These are phyloP conservation scores for Sturnus vulgaris DNA, from an alignment of 2,113 vertebrate species.

Conservation along the genomic window DNA sequence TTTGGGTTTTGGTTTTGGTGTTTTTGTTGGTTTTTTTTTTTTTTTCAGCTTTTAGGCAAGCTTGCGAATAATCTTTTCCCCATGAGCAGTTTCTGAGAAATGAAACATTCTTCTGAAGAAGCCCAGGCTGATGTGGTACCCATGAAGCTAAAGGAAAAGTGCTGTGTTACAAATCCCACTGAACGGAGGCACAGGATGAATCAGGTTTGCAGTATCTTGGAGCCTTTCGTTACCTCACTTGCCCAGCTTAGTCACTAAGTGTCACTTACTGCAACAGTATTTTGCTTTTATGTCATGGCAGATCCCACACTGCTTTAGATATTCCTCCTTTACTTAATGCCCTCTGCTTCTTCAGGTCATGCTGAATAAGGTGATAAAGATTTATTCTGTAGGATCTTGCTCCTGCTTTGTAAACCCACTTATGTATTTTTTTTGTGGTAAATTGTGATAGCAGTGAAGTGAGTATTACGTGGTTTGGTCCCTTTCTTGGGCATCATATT, in stretches of 20 bases:
- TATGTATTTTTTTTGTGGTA: not conserved
- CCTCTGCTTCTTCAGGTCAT: not conserved
- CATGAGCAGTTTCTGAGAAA: not conserved
- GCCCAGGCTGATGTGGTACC: not conserved
- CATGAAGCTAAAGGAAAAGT: not conserved
- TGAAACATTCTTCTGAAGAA: not conserved
- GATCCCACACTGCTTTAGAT: not conserved
- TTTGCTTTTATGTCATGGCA: not conserved
- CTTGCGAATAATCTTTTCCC: not conserved
- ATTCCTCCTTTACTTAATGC: not conserved
- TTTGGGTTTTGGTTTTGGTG: not conserved
- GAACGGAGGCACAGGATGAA: not conserved
- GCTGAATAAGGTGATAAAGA: not conserved
- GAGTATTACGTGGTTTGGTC: not conserved
- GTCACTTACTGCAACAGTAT: not conserved
- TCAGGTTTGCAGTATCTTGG: not conserved
- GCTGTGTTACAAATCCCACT: not conserved
- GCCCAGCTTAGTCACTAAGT: not conserved
- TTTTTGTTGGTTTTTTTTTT: not conserved
- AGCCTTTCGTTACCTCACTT: not conserved
- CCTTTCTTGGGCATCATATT: not conserved
- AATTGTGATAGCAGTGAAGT: not conserved
- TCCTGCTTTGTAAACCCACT: not conserved
- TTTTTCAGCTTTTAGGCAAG: not conserved
- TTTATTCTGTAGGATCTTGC: not conserved